Percentiles rank a stretch among this genome's conserved stretches.
phyloP scores from a whole-genome alignment of 2,797 vertebrate genomes.

The Spinibarbus caldwelli region DNA sequence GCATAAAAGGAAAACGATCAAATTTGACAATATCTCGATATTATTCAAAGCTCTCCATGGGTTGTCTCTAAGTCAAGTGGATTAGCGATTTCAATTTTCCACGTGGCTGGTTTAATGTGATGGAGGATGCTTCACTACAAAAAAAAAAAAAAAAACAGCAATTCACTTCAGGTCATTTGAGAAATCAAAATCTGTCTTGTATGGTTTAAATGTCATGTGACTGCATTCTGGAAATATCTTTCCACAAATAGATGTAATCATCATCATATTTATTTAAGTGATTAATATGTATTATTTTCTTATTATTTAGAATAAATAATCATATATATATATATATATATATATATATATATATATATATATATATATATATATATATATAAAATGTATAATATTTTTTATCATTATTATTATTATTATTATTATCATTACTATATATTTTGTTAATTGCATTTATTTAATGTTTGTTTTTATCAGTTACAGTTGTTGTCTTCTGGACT shows the following conservation, averaged over 20 bases:
- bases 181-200: background rate
- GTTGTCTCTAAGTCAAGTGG: constrained; percentile 29
- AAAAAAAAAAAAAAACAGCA: background rate
- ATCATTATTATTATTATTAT: too few relatives aligned
- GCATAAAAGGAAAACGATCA: constrained; percentile 30
- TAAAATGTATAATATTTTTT: too few relatives aligned
- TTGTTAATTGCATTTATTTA: background rate
- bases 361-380: too few relatives aligned
- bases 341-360: too few relatives aligned
- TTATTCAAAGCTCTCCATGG: constrained; percentile 41
- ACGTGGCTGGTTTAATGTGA: constrained; percentile 61
- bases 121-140: constrained; percentile 40
- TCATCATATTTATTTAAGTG: too few relatives aligned
- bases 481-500: background rate
- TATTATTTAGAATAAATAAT: too few relatives aligned
- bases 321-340: too few relatives aligned
- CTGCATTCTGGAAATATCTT: too few relatives aligned
- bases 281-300: too few relatives aligned
- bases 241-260: too few relatives aligned
- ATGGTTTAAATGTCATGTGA: background rate
- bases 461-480: too few relatives aligned
- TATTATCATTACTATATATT: too few relatives aligned
- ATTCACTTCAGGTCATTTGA: background rate
- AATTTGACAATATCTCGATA: constrained; percentile 39
- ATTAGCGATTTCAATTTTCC: constrained; percentile 68